Conservation (phyloP, 2,888 invertebrate species). For the Nemapogon koenigi region DNA sequence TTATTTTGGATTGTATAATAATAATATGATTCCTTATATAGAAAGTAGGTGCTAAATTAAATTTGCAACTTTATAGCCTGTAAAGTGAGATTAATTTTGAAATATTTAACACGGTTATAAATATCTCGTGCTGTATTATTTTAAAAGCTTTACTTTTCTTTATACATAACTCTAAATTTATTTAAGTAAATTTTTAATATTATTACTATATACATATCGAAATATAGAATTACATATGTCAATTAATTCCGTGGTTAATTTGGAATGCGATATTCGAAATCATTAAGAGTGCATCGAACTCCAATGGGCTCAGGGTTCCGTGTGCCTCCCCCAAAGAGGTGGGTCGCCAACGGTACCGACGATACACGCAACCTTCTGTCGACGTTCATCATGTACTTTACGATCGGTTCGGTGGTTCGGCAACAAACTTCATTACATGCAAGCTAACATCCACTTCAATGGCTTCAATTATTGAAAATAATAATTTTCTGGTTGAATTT, state of each 20-base stretch:
- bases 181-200: background rate
- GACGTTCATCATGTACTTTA: slow-evolving; percentile 60
- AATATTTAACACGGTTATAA: background rate
- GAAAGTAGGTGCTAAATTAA: too few species aligned
- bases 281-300: slow-evolving; percentile 47
- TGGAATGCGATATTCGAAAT: slow-evolving; percentile 23
- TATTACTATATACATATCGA: background rate
- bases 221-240: background rate
- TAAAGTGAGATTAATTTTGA: too few species aligned
- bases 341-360: slow-evolving; percentile 46
- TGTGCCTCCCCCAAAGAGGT: slow-evolving; percentile 42
- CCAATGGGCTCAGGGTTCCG: slow-evolving; percentile 32
- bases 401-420: slow-evolving; percentile 41
- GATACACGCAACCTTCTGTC: slow-evolving; percentile 51
- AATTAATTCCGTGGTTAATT: background rate
- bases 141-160: background rate
- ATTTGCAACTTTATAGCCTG: too few species aligned
- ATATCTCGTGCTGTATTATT: background rate
- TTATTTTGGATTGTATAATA: too few species aligned
- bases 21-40: too few species aligned
- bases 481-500: too few species aligned
- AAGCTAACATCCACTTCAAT: too few species aligned
- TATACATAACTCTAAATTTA: background rate
- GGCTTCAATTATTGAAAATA: too few species aligned
- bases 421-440: too few species aligned